Evolutionary conservation across 2,113 vertebrate species (phyloP).

Genomic region (Casuarius casuarius): DNA sequence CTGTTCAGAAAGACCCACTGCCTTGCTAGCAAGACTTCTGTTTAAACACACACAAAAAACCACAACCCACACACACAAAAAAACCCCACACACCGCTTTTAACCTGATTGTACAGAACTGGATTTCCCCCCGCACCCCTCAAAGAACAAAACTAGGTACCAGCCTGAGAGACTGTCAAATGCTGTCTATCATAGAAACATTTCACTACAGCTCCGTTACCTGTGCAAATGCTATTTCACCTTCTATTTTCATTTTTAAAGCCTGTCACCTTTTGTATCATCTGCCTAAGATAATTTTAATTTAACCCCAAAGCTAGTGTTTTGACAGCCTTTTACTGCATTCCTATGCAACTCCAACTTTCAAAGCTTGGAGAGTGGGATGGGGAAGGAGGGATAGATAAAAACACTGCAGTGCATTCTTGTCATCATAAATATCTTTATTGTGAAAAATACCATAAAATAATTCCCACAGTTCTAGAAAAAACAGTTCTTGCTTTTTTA

Average conservation of each 20-base stretch:
- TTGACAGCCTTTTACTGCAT: accelerated
- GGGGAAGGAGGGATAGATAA: neutral
- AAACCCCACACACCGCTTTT: too few relatives aligned
- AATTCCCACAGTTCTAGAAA: constrained; percentile 76
- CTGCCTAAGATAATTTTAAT: neutral
- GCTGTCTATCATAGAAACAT: accelerated
- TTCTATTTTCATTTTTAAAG: accelerated
- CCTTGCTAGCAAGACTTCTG: too few relatives aligned
- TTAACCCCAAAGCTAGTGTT: accelerated
- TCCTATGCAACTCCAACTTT: neutral
- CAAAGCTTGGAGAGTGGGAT: neutral
- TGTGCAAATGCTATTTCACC: neutral
- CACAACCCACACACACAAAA: too few relatives aligned
- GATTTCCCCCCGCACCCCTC: neutral
- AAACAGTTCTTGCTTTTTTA: constrained; percentile 63
- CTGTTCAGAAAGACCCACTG: too few relatives aligned
- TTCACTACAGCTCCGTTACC: accelerated
- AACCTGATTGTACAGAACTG: too few relatives aligned
- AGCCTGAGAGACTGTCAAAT: accelerated
- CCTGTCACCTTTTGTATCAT: accelerated
- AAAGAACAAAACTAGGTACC: too few relatives aligned
- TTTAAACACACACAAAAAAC: too few relatives aligned
- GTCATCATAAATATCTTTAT: constrained; percentile 83
- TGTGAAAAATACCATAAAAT: constrained; percentile 83
- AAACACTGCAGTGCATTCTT: neutral